Conservation (phyloP, 1,140 invertebrate species). For the Aphidius gifuensis region DNA sequence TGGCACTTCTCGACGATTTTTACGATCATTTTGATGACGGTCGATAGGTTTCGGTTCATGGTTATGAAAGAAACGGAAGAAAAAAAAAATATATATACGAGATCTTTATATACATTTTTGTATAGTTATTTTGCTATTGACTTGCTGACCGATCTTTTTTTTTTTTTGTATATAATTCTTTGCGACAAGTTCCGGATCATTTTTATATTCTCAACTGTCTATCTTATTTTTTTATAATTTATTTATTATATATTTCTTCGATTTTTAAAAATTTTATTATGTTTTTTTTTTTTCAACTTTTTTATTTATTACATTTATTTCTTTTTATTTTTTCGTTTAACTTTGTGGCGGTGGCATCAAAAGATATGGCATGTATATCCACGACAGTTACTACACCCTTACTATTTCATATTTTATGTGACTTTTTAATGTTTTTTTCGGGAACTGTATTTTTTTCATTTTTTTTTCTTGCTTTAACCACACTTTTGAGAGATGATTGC, state of each 20-base stretch:
- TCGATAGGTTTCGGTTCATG: background rate
- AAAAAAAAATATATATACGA: background rate
- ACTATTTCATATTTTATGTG: slow-evolving; percentile 36
- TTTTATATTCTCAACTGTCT: too few relatives aligned
- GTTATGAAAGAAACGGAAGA: background rate
- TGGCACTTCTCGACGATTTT: slow-evolving; percentile 4
- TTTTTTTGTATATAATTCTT: too few relatives aligned
- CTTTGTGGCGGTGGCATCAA: slow-evolving; percentile 1
- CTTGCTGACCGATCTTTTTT: too few relatives aligned
- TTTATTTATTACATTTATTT: background rate
- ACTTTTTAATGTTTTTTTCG: slow-evolving; percentile 30
- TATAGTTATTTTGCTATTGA: too few relatives aligned
- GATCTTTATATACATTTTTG: too few relatives aligned
- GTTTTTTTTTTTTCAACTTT: background rate
- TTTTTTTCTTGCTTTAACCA: too few relatives aligned
- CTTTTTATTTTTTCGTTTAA: background rate
- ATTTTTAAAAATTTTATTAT: background rate
- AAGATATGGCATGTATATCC: background rate
- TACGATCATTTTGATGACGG: slow-evolving; percentile 16
- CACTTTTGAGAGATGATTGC: too few relatives aligned
- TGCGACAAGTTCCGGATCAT: too few relatives aligned
- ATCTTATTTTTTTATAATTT: too few relatives aligned
- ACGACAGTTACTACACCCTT: slow-evolving; percentile 5
- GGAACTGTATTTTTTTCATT: slow-evolving; percentile 10
- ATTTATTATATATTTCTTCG: too few relatives aligned